Base-by-base conservation (phyloP, 2,113 vertebrate genomes). In the Silurus meridionalis region DNA sequence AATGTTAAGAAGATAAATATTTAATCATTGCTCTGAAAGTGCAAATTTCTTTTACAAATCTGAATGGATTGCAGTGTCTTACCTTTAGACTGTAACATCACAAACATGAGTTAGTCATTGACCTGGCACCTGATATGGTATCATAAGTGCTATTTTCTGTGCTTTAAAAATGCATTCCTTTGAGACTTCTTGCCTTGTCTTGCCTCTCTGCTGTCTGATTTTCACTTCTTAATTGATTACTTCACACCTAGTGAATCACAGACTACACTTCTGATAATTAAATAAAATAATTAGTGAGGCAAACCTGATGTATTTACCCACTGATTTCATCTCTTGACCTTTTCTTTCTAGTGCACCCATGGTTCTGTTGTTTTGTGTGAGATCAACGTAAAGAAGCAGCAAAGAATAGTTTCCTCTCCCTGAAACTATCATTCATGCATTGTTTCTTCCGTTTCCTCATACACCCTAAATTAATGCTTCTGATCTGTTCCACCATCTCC, bases 201-300 rank as follows among this genome's bases (percentile, higher is more conserved):
- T 88, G 87, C 86, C 87, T 86, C 60, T 79, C 64, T 4, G n/a
- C 66, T 83, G 52, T 57, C 85, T 88, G 88, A 86, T 91, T 89
- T 88, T 50, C 77, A 25, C 87, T 89, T 87, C 74, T 90, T 92
- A 91, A 92, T 90, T 91, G 88, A 89, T 91, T 77, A 86, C 81
- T 88, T 91, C 88, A 91, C 85, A 86, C 85, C 67, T 72, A 48
- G 50, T 80, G 83, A 90, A 90, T 83, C 88, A 84, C 84, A 71
- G 71, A n/a, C 79, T 66, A 81, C 82, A 72, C 84, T 87, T 83
- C 85, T 91, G 88, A 86, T 89, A 87, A 91, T 90, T 88, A 90
- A 82, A 88, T 78, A 37, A 88, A 87, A 89, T 91, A 90, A 91
- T 91, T 91, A 88, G 85, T 80, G 69, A 86, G 87, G 86, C 61